Conservation (phyloP, 1,140 invertebrate species). For the Paracyclopina nana region DNA sequence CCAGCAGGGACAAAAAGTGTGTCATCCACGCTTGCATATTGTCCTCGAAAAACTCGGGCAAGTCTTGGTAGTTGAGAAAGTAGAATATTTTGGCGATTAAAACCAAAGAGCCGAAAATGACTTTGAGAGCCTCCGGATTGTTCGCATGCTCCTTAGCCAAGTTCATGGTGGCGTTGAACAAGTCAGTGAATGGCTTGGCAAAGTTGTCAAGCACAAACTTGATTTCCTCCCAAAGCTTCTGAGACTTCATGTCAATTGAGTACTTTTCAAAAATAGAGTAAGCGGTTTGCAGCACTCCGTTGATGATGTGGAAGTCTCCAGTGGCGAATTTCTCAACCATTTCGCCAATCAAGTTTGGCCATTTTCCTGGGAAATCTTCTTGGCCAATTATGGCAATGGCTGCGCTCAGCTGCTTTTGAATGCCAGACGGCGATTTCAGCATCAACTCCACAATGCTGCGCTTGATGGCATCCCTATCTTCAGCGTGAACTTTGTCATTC, state of each 20-base stretch:
- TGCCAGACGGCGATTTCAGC: slow-evolving; percentile 65
- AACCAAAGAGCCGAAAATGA: slow-evolving; percentile 72
- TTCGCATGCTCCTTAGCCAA: slow-evolving; percentile 51
- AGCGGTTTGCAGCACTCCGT: slow-evolving; percentile 78
- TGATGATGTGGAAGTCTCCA: slow-evolving; percentile 85
- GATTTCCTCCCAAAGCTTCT: slow-evolving; percentile 84
- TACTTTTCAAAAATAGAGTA: slow-evolving; percentile 92
- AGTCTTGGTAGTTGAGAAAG: slow-evolving; percentile 77
- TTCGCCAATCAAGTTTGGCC: slow-evolving; percentile 32
- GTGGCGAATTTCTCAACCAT: slow-evolving; percentile 31
- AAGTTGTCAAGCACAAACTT: slow-evolving; percentile 86
- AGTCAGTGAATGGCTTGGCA: slow-evolving; percentile 73
- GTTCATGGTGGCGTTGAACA: slow-evolving; percentile 71
- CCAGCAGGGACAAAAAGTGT: slow-evolving; percentile 60
- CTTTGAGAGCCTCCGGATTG: slow-evolving; percentile 55
- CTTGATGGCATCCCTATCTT: slow-evolving; percentile 60
- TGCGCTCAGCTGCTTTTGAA: slow-evolving; percentile 87
- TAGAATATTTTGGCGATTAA: slow-evolving; percentile 91
- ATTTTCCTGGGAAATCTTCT: slow-evolving; percentile 36
- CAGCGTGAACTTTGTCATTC: slow-evolving; percentile 51
- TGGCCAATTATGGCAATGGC: slow-evolving; percentile 78
- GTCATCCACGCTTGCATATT: slow-evolving; percentile 88
- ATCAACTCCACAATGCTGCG: slow-evolving; percentile 71
- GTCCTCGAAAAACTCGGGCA: slow-evolving; percentile 96
- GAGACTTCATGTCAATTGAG: slow-evolving; percentile 83